phyloP scores from a whole-genome alignment of 2,797 vertebrate genomes.

The Anomalospiza imberbis region DNA sequence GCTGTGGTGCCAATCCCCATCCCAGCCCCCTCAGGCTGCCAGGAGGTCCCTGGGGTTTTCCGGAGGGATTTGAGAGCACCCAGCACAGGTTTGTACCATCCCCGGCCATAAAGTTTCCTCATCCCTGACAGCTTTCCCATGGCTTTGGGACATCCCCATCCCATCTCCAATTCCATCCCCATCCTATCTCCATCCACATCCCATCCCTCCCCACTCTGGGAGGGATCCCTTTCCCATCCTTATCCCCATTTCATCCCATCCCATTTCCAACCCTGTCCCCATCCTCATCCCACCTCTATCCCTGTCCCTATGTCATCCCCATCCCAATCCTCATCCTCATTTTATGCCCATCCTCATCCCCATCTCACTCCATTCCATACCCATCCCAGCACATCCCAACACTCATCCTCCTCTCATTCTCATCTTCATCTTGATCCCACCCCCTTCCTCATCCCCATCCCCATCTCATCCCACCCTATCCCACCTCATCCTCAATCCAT shows the following conservation, averaged over 20 bases:
- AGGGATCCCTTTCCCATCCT: background rate
- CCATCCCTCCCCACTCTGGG: background rate
- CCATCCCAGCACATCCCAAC: no score
- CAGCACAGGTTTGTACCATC: background rate
- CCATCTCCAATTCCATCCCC: no score
- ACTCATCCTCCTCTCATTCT: no score
- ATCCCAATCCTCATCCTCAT: no score
- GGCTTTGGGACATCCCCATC: background rate
- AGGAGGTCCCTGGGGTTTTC: rapidly evolving
- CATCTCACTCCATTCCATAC: background rate
- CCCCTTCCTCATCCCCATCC: no score
- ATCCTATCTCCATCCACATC: no score
- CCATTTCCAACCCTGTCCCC: background rate
- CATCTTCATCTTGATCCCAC: background rate
- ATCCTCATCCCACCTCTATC: no score
- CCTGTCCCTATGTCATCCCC: background rate
- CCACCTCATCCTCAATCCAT: no score
- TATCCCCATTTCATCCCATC: background rate
- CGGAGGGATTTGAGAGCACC: background rate
- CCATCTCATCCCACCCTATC: no score
- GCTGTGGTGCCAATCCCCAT: no score
- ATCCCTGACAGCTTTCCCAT: background rate
- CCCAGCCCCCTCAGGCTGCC: background rate
- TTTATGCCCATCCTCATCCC: background rate
- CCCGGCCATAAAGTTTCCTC: background rate